These are phyloP conservation scores for Empidonax traillii DNA, from an alignment of 2,113 vertebrate genomes.

Conservation along the genomic window DNA sequence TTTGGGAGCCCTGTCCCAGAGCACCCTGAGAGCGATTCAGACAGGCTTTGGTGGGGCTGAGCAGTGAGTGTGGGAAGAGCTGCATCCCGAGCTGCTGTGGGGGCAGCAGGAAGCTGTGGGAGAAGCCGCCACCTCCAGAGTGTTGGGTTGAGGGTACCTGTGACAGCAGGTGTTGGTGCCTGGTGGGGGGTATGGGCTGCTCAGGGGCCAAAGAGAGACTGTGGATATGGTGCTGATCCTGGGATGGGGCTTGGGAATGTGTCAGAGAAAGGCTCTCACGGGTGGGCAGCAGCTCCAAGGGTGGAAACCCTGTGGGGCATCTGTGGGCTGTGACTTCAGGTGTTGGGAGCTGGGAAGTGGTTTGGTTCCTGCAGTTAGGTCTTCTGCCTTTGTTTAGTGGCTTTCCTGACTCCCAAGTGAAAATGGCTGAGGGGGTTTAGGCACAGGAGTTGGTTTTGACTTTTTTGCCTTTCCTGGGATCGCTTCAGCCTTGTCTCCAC, in stretches of 20 bases:
- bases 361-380: background rate
- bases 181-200: background rate
- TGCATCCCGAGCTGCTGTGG: background rate
- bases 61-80: background rate
- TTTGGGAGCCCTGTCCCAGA: background rate
- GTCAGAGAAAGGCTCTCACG: background rate
- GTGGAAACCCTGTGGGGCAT: background rate
- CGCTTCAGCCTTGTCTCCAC: background rate
- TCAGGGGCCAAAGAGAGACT: fast-evolving
- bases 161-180: background rate
- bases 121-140: fast-evolving
- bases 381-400: background rate
- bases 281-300: fast-evolving
- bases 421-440: background rate
- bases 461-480: background rate
- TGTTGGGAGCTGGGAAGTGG: background rate
- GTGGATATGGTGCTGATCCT: background rate
- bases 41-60: background rate
- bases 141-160: background rate
- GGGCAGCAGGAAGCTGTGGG: background rate
- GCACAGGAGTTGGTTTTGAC: background rate
- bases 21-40: fast-evolving
- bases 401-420: background rate
- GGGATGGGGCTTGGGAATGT: fast-evolving
- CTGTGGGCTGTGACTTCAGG: background rate